These are phyloP conservation scores for Gila robusta DNA, from an alignment of 2,797 vertebrate genomes.

Conservation along the genomic window DNA sequence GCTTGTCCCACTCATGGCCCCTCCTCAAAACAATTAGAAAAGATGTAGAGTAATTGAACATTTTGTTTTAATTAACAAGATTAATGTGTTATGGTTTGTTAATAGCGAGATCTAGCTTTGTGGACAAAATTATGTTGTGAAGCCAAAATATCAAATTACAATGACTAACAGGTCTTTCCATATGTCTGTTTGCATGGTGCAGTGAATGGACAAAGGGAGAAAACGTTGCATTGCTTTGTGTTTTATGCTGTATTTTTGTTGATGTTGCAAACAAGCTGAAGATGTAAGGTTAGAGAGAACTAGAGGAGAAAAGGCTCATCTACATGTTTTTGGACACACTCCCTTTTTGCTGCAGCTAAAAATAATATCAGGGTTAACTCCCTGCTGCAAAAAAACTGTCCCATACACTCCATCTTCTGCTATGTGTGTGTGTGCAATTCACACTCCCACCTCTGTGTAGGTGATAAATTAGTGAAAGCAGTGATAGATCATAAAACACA, in stretches of 20 bases:
- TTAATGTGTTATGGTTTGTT: constrained; percentile 53
- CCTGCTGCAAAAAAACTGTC: constrained; percentile 74
- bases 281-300: constrained; percentile 48
- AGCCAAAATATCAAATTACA: constrained; percentile 17
- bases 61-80: constrained; percentile 63
- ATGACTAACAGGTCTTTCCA: background rate
- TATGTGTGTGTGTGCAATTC: constrained; percentile 40
- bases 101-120: constrained; percentile 38
- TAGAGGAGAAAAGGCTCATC: constrained; percentile 59
- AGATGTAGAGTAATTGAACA: constrained; percentile 62
- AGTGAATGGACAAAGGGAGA: background rate
- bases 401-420: constrained; percentile 62
- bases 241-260: constrained; percentile 32
- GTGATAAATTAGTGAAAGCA: constrained; percentile 59
- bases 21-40: constrained; percentile 51
- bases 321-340: constrained; percentile 69
- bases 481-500: constrained; percentile 54
- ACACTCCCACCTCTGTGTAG: constrained; percentile 45
- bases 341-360: constrained; percentile 75
- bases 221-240: background rate
- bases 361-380: constrained; percentile 78
- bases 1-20: constrained; percentile 52
- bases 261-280: constrained; percentile 38
- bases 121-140: constrained; percentile 6
- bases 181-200: background rate